Conservation (phyloP, 2,888 invertebrate genomes). For the Conomelus anceps region DNA sequence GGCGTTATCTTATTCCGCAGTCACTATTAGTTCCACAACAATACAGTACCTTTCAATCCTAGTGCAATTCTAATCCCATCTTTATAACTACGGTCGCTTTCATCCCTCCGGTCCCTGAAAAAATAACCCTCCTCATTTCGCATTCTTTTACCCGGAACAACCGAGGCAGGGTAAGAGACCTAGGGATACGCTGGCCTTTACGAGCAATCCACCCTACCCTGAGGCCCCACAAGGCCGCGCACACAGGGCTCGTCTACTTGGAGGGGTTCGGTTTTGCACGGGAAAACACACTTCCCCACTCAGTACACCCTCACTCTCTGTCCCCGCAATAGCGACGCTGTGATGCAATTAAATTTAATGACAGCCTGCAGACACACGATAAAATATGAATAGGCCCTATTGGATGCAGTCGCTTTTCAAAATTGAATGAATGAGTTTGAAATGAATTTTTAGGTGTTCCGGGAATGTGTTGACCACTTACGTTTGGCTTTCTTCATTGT, state of each 20-base stretch:
- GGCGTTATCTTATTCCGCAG: not conserved
- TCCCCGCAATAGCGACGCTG: not conserved
- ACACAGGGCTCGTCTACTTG: too few relatives aligned
- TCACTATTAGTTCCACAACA: not conserved
- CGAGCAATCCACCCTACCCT: not conserved
- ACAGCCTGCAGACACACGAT: slow-evolving; percentile 5
- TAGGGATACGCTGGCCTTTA: not conserved
- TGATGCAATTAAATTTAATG: slow-evolving; percentile 12
- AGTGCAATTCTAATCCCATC: not conserved
- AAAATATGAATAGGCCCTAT: not conserved
- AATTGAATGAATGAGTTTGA: not conserved
- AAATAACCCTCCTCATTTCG: not conserved
- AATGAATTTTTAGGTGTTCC: not conserved
- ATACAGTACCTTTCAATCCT: not conserved
- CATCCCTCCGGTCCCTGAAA: not conserved
- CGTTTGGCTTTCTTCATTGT: not conserved
- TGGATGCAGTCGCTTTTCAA: not conserved
- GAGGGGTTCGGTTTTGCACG: not conserved
- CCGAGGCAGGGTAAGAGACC: not conserved
- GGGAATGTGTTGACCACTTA: not conserved
- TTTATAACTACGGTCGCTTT: not conserved
- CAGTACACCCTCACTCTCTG: not conserved
- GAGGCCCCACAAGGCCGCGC: not conserved
- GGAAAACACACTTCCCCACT: not conserved
- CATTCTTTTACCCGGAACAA: not conserved